Evolutionary conservation across 1,140 invertebrate species (phyloP), one percentile per base, ranked within the genome.

Genomic region (Drosophila sucinea): DNA sequence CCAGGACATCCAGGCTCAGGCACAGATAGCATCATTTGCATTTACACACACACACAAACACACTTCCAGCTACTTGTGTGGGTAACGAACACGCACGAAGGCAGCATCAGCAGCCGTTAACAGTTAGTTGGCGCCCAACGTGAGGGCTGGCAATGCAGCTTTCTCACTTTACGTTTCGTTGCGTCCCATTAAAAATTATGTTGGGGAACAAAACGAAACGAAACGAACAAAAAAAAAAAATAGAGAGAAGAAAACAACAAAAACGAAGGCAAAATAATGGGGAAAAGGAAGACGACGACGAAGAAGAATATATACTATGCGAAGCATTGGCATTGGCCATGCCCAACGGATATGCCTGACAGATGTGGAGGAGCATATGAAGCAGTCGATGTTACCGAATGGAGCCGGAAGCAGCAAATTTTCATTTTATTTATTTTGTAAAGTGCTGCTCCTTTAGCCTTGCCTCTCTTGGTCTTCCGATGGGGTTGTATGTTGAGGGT

Each of bases 111-210:
- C 61, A 75, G 73, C 76, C 79, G 79, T 82, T 87, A 86, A 82
- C 83, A 79, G 82, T 86, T 86, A 86, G 75, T 79, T 86, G 68
- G 73, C 73, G 44, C 61, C 35, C 58, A 58, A 64, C 40, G 40
- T 47, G 60, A 25, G 60, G 7, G 4, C 29, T 44, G 64, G 25
- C 60, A 66, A n/a, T 81, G 83, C 83, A 82, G 83, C 69, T 77
- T 87, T 83, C 79, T 71, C 83, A 82, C 83, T 83, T 86, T 86
- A 83, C 83, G 83, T 87, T 77, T 89, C 83, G 83, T 87, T 86
- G 84, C 84, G 83, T 86, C 83, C 83, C 83, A 86, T 86, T 86
- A 89, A 89, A 86, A 86, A 86, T 86, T 87, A 86, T 86, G 79
- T 72, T 87, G 83, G 44, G 44, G 44, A 51, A 51, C 44, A 51